phyloP scores from a whole-genome alignment of 2,797 vertebrate genomes.

The Vipera ursinii region DNA sequence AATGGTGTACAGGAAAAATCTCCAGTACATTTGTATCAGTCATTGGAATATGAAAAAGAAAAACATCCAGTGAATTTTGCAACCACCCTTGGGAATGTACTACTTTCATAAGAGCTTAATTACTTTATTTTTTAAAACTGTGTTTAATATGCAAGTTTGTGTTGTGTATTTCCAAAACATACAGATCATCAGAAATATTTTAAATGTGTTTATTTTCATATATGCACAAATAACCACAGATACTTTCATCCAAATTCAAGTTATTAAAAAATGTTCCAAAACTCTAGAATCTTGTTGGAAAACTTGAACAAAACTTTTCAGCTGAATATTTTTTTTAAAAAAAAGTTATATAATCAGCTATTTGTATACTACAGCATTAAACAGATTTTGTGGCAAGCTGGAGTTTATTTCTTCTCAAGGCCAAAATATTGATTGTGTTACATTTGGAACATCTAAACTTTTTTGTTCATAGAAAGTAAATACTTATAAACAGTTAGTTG shows the following conservation, averaged over 20 bases:
- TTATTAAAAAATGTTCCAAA: conserved; percentile 20
- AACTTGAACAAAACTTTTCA: neutral
- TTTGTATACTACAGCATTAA: conserved; percentile 31
- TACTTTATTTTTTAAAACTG: neutral
- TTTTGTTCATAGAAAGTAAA: conserved; percentile 48
- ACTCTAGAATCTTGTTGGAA: conserved; percentile 6
- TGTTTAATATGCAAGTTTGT: neutral
- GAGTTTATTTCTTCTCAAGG: conserved; percentile 8
- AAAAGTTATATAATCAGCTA: conserved; percentile 31
- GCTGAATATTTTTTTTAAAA: neutral
- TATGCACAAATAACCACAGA: conserved; percentile 2
- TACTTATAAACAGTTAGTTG: conserved; percentile 21
- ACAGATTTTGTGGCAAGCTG: conserved; percentile 49
- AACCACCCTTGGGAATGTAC: neutral
- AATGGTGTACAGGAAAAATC: neutral
- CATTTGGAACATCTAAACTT: conserved; percentile 40
- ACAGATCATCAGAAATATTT: conserved; percentile 25
- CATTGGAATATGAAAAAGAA: neutral
- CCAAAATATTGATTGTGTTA: conserved; percentile 35
- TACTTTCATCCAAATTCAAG: neutral
- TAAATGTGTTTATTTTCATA: neutral
- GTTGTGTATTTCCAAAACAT: neutral
- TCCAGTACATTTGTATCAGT: neutral
- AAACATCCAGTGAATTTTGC: neutral
- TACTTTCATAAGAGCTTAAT: neutral